Conservation (phyloP, 2,797 vertebrate genomes). For the Lagodon rhomboides region DNA sequence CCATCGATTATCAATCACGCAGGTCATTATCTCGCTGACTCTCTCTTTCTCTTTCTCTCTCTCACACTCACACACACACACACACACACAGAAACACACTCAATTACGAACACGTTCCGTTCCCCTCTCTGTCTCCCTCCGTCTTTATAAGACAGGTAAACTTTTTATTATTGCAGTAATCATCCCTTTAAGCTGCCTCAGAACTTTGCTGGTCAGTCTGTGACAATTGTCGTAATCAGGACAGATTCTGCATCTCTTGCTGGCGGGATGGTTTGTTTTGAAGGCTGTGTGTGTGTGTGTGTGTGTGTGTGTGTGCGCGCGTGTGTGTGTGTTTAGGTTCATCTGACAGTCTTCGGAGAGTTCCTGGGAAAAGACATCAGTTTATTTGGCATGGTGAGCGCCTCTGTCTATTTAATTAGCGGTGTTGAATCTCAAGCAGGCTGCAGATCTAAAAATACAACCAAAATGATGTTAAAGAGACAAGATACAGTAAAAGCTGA, state of each 20-base stretch:
- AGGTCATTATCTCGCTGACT: constrained; percentile 84
- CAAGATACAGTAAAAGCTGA: constrained; percentile 81
- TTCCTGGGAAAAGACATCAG: constrained; percentile 72
- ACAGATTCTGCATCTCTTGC: constrained; percentile 48
- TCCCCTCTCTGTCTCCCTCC: constrained; percentile 54
- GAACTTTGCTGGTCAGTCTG: constrained; percentile 64
- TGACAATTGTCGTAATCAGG: constrained; percentile 69
- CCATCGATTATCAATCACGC: constrained; percentile 89
- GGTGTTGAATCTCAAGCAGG: constrained; percentile 78
- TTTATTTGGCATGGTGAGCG: constrained; percentile 75
- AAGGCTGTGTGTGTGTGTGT: constrained; percentile 33
- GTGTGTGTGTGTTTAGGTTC: constrained; percentile 57
- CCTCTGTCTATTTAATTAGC: constrained; percentile 80
- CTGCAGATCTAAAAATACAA: constrained; percentile 82
- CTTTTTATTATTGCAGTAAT: constrained; percentile 65
- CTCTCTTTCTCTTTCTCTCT: constrained; percentile 18
- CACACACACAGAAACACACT: constrained; percentile 50
- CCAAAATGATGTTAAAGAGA: constrained; percentile 83
- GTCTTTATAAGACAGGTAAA: constrained; percentile 68
- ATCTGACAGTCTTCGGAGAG: constrained; percentile 71
- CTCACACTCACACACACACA: constrained; percentile 6
- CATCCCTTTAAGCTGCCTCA: constrained; percentile 58
- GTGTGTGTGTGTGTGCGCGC: constrained; percentile 25
- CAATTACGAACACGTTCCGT: constrained; percentile 59
- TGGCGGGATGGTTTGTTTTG: constrained; percentile 63